These are phyloP conservation scores for Lepidocyrtoides sp. DNA, from an alignment of 2,888 invertebrate genomes.

Conservation along the genomic window DNA sequence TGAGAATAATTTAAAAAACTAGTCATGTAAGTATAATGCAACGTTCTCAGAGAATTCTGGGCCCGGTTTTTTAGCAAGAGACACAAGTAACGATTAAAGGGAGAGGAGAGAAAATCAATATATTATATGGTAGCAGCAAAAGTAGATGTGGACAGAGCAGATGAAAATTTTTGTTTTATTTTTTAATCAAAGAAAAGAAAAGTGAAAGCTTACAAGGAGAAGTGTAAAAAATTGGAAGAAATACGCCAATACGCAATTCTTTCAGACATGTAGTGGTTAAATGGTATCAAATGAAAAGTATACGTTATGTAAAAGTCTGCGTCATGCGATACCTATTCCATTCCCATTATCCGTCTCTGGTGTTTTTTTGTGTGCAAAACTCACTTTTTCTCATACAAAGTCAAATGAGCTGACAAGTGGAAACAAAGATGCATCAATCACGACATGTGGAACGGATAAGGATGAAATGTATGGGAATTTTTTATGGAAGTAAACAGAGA, in stretches of 20 bases:
- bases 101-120: neutral
- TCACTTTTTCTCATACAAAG: neutral
- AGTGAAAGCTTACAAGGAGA: neutral
- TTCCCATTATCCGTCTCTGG: neutral
- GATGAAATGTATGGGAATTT: conserved; percentile 45
- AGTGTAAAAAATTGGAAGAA: conserved; percentile 6
- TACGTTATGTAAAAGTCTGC: neutral
- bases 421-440: conserved; percentile 25
- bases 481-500: conserved; percentile 53
- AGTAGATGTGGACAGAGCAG: neutral
- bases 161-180: neutral
- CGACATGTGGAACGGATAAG: conserved; percentile 32
- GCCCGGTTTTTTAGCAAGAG: too few relatives aligned
- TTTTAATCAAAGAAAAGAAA: conserved; percentile 24
- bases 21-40: too few relatives aligned
- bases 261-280: neutral
- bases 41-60: too few relatives aligned
- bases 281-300: neutral
- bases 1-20: neutral
- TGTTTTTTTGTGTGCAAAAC: neutral
- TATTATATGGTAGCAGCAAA: neutral
- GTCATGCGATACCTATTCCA: neutral
- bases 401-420: neutral
- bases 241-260: neutral
- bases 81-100: too few relatives aligned